Conservation (phyloP, 92 coral and sea anemone genomes). For the Muricea muricata region DNA sequence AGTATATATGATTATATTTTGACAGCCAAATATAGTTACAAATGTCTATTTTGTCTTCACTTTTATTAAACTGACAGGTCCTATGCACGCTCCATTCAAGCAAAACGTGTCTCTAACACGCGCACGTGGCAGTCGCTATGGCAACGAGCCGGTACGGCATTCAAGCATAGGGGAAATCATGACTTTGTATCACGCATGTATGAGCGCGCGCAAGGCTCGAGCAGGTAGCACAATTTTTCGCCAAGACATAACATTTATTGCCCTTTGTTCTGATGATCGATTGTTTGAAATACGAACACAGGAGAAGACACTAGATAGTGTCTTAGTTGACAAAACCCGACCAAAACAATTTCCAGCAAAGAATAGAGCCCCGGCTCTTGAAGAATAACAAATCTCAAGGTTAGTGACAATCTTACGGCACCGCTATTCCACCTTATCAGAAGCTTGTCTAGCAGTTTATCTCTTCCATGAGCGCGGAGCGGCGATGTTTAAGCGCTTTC, state of each 20-base stretch:
- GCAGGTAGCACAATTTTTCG: slow-evolving; percentile 33
- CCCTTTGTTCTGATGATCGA: slow-evolving; percentile 35
- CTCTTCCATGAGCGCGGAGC: not conserved
- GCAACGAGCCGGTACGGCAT: slow-evolving; percentile 7
- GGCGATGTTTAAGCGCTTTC: not conserved
- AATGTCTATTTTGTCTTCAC: slow-evolving; percentile 7
- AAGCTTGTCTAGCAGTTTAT: not conserved
- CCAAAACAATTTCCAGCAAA: slow-evolving; percentile 34
- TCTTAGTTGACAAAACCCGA: slow-evolving; percentile 39
- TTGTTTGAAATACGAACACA: slow-evolving; percentile 39
- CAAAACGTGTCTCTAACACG: not conserved
- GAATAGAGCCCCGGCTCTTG: slow-evolving; percentile 38
- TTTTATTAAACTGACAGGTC: not conserved
- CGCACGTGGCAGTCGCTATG: slow-evolving; percentile 26
- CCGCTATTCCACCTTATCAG: not conserved
- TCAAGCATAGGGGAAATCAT: slow-evolving; percentile 10
- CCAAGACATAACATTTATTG: slow-evolving; percentile 29
- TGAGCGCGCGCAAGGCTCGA: not conserved
- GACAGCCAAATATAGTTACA: not conserved
- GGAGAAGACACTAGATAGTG: slow-evolving; percentile 29
- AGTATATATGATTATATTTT: not conserved
- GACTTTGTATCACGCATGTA: not conserved
- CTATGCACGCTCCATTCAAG: slow-evolving; percentile 32
- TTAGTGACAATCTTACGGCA: not conserved
- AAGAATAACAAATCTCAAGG: slow-evolving; percentile 33